Base-by-base conservation (phyloP, 1,140 invertebrate species). In the Aphidius gifuensis region DNA sequence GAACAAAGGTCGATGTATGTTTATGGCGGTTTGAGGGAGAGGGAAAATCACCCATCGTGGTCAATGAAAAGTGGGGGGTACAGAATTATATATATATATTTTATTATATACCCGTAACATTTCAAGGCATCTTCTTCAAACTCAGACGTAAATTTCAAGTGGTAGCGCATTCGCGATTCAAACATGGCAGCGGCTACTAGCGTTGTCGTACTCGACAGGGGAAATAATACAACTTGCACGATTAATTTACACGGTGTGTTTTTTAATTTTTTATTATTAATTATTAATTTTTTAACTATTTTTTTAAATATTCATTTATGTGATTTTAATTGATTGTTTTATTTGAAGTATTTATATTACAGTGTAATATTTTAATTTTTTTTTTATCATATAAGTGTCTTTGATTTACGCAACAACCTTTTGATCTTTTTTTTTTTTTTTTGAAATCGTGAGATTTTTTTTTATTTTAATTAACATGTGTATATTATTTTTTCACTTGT, bases 141-240 rank as follows among this genome's bases (percentile, higher is more conserved):
- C 39, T n/a, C 40, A 40, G 11, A 40, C 8, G 8, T 9, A 43
- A 40, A 48, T 32, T 32, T 48, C 43, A 56, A 63, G 54, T 63
- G 61, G 61, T 48, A 56, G 56, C 48, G 67, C 76, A 80, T 80
- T 79, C 75, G 80, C 75, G 71, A 75, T 74, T 79, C 73, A 80
- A 83, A 85, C 83, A 91, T 90, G 86, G 89, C 90, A 88, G 90
- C 88, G 72, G 89, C 91, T 84, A 94, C 92, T 69, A 93, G 91
- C 86, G 92, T 94, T 82, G 92, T 94, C 77, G 90, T 94, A 74
- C 86, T 95, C 74, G 92, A 95, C 83, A 88, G 93, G 80, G 92
- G 92, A 79, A 95, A 95, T 83, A 95, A 95, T 85, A 95, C 93
- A 79, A 94, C 93, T 77, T 94, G 92, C 83, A 94, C 92, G 73